phyloP scores from a whole-genome alignment of 2,888 invertebrate genomes.

The Drosophila engyochracea region DNA sequence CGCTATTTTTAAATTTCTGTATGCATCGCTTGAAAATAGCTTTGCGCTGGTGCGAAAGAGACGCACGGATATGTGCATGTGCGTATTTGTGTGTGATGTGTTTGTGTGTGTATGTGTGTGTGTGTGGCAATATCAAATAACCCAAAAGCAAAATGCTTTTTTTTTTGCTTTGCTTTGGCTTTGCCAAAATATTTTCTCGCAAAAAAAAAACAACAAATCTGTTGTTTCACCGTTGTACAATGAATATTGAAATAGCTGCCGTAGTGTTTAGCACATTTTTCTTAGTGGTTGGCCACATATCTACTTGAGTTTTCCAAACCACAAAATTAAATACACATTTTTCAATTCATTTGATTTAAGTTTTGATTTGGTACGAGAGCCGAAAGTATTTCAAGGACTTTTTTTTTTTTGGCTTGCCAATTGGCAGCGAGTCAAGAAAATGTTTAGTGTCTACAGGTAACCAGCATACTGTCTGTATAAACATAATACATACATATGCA shows the following conservation, averaged over 20 bases:
- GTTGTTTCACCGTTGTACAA: slow-evolving; percentile 36
- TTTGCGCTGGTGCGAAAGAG: slow-evolving; percentile 55
- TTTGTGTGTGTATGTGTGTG: slow-evolving; percentile 27
- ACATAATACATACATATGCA: neutral
- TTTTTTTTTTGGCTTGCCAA: slow-evolving; percentile 36
- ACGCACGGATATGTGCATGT: slow-evolving; percentile 27
- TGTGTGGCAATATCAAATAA: slow-evolving; percentile 71
- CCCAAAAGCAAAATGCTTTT: slow-evolving; percentile 55
- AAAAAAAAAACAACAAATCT: slow-evolving; percentile 37
- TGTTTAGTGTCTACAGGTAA: slow-evolving; percentile 56
- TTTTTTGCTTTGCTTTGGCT: slow-evolving; percentile 27
- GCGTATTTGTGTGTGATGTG: slow-evolving; percentile 15
- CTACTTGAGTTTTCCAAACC: slow-evolving; percentile 63
- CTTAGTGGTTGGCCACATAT: slow-evolving; percentile 27
- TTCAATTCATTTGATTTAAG: slow-evolving; percentile 51
- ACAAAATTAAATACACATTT: slow-evolving; percentile 41
- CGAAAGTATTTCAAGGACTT: slow-evolving; percentile 76
- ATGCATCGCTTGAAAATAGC: slow-evolving; percentile 56
- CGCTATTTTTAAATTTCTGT: slow-evolving; percentile 78
- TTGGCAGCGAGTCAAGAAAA: slow-evolving; percentile 70
- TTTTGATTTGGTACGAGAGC: slow-evolving; percentile 39
- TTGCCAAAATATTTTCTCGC: slow-evolving; percentile 64
- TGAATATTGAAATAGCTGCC: slow-evolving; percentile 41
- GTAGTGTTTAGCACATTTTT: slow-evolving; percentile 58
- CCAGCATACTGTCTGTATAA: slow-evolving; percentile 34